A percentile compares a stretch with the other conserved stretches of the same genome.
Conservation (phyloP, 2,888 invertebrate genomes). For the Bimastos eiseni region DNA sequence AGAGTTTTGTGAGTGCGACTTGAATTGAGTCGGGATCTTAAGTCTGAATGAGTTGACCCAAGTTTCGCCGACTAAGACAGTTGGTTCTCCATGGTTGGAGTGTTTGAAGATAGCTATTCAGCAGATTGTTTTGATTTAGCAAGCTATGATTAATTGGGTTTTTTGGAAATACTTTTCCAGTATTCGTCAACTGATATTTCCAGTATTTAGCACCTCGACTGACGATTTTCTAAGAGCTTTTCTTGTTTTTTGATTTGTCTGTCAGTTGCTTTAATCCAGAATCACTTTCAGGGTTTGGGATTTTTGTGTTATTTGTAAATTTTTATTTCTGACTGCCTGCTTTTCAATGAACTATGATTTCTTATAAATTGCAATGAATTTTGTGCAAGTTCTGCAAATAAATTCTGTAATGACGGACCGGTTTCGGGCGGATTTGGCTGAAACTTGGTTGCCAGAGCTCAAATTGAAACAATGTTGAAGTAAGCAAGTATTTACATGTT, state of each 20-base stretch:
- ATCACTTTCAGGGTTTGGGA: background rate
- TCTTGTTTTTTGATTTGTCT: background rate
- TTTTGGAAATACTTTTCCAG: background rate
- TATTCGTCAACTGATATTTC: background rate
- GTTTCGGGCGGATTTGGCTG: background rate
- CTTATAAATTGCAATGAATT: background rate
- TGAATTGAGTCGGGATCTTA: background rate
- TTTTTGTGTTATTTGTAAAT: constrained; percentile 4
- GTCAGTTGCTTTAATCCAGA: background rate
- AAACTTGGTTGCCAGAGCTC: background rate
- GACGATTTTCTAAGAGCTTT: background rate
- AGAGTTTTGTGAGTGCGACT: background rate
- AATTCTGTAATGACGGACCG: background rate
- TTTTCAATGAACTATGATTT: background rate
- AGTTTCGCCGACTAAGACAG: background rate
- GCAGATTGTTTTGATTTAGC: constrained; percentile 9
- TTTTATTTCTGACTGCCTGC: background rate
- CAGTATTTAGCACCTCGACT: background rate
- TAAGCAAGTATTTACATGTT: too few relatives aligned
- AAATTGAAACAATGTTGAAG: background rate
- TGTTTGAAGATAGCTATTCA: background rate
- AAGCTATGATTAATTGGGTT: background rate
- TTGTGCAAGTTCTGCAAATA: background rate
- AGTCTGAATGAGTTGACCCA: background rate
- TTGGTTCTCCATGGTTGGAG: background rate